Conservation (phyloP, 2,888 invertebrate genomes). For the Macaria notata region DNA sequence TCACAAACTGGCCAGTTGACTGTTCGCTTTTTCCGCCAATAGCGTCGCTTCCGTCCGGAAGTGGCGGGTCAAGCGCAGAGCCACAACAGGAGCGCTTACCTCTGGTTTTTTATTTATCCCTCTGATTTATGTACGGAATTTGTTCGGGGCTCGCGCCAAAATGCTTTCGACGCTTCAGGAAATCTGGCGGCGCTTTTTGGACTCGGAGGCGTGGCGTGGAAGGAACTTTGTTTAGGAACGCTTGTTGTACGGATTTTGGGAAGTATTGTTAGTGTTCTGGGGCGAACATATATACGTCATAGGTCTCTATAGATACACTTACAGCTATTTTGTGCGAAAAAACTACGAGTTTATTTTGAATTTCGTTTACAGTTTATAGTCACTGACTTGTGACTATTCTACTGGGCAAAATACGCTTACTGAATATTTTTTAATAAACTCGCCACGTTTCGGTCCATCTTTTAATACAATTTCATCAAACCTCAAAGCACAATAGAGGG, state of each 20-base stretch:
- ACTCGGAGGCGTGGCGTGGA: conserved; percentile 23
- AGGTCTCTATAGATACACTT: neutral
- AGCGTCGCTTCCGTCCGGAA: conserved; percentile 73
- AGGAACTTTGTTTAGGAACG: conserved; percentile 41
- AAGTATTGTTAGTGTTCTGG: conserved; percentile 7
- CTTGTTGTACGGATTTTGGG: conserved; percentile 13
- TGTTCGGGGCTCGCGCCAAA: conserved; percentile 63
- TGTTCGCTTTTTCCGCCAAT: conserved; percentile 74
- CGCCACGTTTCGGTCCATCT: conserved; percentile 5
- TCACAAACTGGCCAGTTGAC: conserved; percentile 70
- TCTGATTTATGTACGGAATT: conserved; percentile 80
- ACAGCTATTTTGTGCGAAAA: too few relatives aligned
- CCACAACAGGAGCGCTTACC: conserved; percentile 80
- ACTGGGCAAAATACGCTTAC: too few relatives aligned
- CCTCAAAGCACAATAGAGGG: conserved; percentile 37
- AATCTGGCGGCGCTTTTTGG: conserved; percentile 53
- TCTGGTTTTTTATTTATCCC: conserved; percentile 78
- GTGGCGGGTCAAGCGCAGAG: conserved; percentile 62
- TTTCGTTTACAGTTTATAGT: too few relatives aligned
- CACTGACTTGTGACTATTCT: too few relatives aligned
- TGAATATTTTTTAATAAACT: conserved; percentile 12
- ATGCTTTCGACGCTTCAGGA: conserved; percentile 66
- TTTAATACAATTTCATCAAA: conserved; percentile 29
- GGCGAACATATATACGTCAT: neutral
- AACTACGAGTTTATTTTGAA: too few relatives aligned